phyloP scores from a whole-genome alignment of 2,888 invertebrate species.

The Scaptomyza polygonia region DNA sequence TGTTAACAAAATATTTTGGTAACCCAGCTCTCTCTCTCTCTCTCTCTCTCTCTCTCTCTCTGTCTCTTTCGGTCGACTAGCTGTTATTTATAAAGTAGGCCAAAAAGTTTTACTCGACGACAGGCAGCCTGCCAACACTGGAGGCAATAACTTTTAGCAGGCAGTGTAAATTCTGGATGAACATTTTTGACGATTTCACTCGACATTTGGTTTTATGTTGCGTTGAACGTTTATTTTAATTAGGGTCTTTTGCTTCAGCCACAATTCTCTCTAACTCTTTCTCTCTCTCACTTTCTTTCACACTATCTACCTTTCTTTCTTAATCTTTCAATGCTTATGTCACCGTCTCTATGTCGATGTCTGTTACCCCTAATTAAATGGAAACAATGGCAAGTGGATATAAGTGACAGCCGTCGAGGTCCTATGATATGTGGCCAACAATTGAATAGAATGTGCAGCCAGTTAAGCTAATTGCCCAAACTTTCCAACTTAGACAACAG shows the following conservation, averaged over 20 bases:
- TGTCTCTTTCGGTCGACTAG: too few relatives aligned
- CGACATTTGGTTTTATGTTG: conserved; percentile 50
- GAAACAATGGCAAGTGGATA: conserved; percentile 28
- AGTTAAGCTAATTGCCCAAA: conserved; percentile 33
- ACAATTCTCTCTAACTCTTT: conserved; percentile 4
- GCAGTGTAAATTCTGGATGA: conserved; percentile 35
- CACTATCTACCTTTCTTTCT: too few relatives aligned
- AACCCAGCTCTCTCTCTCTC: background rate
- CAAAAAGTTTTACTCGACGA: conserved; percentile 22
- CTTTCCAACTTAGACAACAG: conserved; percentile 25
- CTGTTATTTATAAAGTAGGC: conserved; percentile 20
- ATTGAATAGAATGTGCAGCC: conserved; percentile 20
- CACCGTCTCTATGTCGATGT: conserved; percentile 15
- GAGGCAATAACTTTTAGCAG: conserved; percentile 52
- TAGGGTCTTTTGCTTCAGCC: conserved; percentile 39
- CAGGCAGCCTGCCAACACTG: conserved; percentile 8
- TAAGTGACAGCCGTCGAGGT: conserved; percentile 30
- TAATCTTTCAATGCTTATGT: background rate
- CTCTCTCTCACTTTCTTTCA: background rate
- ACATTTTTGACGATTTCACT: conserved; percentile 46
- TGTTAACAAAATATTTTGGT: conserved; percentile 48
- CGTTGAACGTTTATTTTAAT: conserved; percentile 67
- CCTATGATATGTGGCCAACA: conserved; percentile 24
- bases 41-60: too few relatives aligned
- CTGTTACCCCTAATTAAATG: conserved; percentile 50